Evolutionary conservation across 2,888 invertebrate species (phyloP).

Genomic region (Cylloceria caligata): DNA sequence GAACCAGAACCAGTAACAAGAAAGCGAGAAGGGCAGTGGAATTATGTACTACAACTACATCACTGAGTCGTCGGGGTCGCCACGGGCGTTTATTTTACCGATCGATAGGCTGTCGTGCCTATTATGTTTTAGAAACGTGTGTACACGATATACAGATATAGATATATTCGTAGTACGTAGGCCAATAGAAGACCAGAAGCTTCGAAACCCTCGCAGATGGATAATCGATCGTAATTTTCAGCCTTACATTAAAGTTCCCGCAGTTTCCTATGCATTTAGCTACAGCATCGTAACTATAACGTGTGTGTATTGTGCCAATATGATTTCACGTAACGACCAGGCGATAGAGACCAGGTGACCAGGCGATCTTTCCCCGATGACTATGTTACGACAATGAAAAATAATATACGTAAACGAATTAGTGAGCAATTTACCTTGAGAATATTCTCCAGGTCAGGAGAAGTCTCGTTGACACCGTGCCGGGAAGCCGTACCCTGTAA

Average conservation of each 20-base stretch:
- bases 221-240: slow-evolving; percentile 62
- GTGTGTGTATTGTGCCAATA: neutral
- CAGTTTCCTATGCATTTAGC: slow-evolving; percentile 34
- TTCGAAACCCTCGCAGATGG: slow-evolving; percentile 42
- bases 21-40: slow-evolving; percentile 60
- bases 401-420: slow-evolving; percentile 31
- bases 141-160: slow-evolving; percentile 7
- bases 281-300: neutral
- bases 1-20: slow-evolving; percentile 28
- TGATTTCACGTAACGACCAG: neutral
- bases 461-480: slow-evolving; percentile 86
- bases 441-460: slow-evolving; percentile 88
- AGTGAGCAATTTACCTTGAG: slow-evolving; percentile 86
- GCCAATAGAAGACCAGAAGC: slow-evolving; percentile 15
- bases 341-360: too few species aligned
- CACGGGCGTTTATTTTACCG: slow-evolving; percentile 68
- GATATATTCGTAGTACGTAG: neutral
- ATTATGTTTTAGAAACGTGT: slow-evolving; percentile 61
- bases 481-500: slow-evolving; percentile 83
- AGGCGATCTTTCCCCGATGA: slow-evolving; percentile 35
- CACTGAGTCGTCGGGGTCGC: slow-evolving; percentile 69
- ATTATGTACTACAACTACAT: slow-evolving; percentile 59
- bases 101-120: slow-evolving; percentile 67
- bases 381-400: slow-evolving; percentile 13
- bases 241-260: slow-evolving; percentile 39